These are phyloP conservation scores for Drosophila demipolita DNA, from an alignment of 2,888 invertebrate genomes.

Conservation along the genomic window DNA sequence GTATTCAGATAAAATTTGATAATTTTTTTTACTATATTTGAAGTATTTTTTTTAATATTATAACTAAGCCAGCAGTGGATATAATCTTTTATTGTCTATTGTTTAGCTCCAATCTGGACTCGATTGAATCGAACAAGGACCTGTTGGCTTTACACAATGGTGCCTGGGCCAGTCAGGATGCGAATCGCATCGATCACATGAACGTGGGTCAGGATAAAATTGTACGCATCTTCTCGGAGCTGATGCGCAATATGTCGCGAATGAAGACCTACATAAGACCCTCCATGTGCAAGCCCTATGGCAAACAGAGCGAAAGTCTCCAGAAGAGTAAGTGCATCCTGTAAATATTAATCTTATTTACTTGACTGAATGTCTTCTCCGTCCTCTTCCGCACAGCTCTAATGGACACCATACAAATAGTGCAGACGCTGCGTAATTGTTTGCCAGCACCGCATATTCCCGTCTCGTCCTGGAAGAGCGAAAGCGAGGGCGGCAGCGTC, in stretches of 20 bases:
- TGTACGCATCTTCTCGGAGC: constrained; percentile 93
- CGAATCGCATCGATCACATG: constrained; percentile 80
- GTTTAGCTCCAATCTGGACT: constrained; percentile 83
- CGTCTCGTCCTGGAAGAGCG: constrained; percentile 95
- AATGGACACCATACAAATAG: constrained; percentile 94
- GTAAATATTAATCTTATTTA: neutral
- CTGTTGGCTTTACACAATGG: constrained; percentile 89
- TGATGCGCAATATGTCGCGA: constrained; percentile 94
- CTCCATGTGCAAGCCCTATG: constrained; percentile 96
- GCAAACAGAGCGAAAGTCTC: constrained; percentile 94
- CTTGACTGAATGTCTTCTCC: neutral
- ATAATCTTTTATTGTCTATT: neutral
- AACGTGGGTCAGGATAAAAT: constrained; percentile 93
- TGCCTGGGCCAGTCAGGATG: constrained; percentile 86
- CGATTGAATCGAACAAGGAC: constrained; percentile 87
- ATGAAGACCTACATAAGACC: constrained; percentile 95
- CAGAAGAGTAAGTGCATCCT: constrained; percentile 90
- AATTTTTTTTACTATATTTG: neutral
- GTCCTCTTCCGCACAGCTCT: constrained; percentile 86
- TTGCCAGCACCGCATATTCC: constrained; percentile 95
- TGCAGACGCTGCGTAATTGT: constrained; percentile 93
- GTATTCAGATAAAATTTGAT: neutral
- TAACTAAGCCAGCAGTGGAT: neutral
- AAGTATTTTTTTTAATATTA: neutral
- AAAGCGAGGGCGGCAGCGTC: constrained; percentile 86